phyloP scores from a whole-genome alignment of 2,888 invertebrate species.

The Mythimna ferrago region DNA sequence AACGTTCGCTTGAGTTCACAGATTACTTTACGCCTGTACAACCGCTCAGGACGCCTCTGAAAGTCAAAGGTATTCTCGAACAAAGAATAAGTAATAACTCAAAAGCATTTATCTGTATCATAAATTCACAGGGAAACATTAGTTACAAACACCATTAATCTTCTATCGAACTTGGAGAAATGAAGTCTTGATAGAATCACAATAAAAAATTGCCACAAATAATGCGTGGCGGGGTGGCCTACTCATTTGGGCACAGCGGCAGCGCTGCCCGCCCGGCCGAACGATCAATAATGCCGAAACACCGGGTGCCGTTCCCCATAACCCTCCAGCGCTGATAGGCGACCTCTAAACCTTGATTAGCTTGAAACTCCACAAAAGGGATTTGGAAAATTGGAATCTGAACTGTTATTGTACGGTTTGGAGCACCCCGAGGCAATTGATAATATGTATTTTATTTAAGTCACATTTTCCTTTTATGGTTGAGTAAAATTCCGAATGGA shows the following conservation, averaged over 20 bases:
- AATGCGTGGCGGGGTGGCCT: conserved; percentile 55
- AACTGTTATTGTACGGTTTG: conserved; percentile 59
- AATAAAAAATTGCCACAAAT: conserved; percentile 60
- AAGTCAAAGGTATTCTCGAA: conserved; percentile 27
- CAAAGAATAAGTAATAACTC: conserved; percentile 28
- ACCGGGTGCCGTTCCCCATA: conserved; percentile 62
- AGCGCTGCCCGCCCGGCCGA: conserved; percentile 43
- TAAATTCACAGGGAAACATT: conserved; percentile 38
- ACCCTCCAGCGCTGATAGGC: conserved; percentile 60
- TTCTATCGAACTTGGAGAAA: conserved; percentile 55
- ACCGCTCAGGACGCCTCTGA: conserved; percentile 4
- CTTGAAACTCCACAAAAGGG: conserved; percentile 47
- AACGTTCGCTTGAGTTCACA: conserved; percentile 22
- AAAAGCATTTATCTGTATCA: conserved; percentile 32
- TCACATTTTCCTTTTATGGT: conserved; percentile 47
- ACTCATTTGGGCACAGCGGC: conserved; percentile 62
- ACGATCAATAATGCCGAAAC: conserved; percentile 65
- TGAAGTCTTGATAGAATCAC: conserved; percentile 63
- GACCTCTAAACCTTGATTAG: conserved; percentile 63
- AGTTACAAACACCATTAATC: conserved; percentile 57
- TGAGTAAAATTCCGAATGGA: conserved; percentile 37
- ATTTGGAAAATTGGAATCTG: conserved; percentile 61
- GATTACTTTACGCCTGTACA: conserved; percentile 11
- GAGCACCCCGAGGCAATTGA: conserved; percentile 35
- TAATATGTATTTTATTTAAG: conserved; percentile 46